Base-by-base conservation (phyloP, 35 echinoderm and acorn worm genomes). In the Stichopus chloronotus region DNA sequence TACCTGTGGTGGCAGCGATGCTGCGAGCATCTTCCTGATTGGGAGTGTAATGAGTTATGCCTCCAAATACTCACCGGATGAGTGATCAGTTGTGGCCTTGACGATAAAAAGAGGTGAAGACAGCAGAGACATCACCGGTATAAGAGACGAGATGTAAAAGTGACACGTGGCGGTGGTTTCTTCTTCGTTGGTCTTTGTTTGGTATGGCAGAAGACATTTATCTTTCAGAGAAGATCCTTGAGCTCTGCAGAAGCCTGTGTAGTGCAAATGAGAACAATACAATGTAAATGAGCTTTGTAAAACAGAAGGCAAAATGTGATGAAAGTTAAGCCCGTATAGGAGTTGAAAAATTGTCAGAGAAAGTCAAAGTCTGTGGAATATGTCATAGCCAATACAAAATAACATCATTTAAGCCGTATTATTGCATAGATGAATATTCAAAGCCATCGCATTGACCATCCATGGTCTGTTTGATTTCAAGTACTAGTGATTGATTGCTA, bases 211-310 rank as follows among this genome's bases (percentile, higher is more conserved):
- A 16, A 89, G 60, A 72, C 87, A 89, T 71, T 89, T 89, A 14
- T 89, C 87, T 72, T 89, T 89, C n/a, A 89, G 87, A 53, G 87
- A 89, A 6, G 87, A 89, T 55, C 87, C 87, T 43, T 30, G 52
- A 60, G 87, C 87, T 71, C 57, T 52, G 71, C 87, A 89, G 61
- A 71, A 89, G 0, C 21, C 87, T 89, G 87, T 60, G 60, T 12
- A 22, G 30, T 43, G 30, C 30, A 43, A 43, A 43, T 43, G 30
- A 43, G 22, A 72, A 72, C 22, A 21, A 72, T 16, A 21, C 13
- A 72, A 72, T 2, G 1, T 72, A 72, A 16, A 72, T 72, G 69
- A 16, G 13, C 22, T 22, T 72, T 72, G 22, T 72, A 13, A 13
- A 72, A 72, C 69, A 13, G 13, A 16, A 43, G 30, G 30, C 30